Evolutionary conservation across 2,888 invertebrate genomes (phyloP), one percentile per base, ranked within the genome.

Genomic region (Cheilosia scutellata): DNA sequence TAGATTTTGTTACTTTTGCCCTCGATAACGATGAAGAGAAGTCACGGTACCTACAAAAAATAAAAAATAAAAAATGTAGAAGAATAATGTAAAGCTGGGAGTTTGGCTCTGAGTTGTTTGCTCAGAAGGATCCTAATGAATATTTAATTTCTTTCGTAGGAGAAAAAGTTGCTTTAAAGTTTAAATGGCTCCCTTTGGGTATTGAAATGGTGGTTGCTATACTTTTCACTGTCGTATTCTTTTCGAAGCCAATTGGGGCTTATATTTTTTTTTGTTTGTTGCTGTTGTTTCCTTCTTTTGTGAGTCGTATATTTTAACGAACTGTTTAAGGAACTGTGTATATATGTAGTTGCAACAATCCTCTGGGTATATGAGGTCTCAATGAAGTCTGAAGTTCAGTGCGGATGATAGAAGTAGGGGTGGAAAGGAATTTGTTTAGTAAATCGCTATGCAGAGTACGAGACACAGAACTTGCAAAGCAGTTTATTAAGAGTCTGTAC

Each of bases 101-200:
- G 70, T 51, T 37, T 51, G 57, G 13, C 72, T 20, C 20, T 60
- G 58, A 79, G 72, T 79, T 79, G 63, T 79, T 79, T 49, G 65
- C 72, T 72, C 65, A n/a, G 58, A 72, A 79, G 79, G 60, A 79
- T 72, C 72, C 58, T 72, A 79, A 79, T 79, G 79, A 79, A 79
- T 79, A 79, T 79, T 79, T 79, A 79, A 79, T 79, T 79, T 60
- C 40, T 33, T 72, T 72, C 60, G 42, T 66, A n/a, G 72, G 57
- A 51, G 33, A 57, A 65, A 79, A 79, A 79, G 72, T 79, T 72
- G 44, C 51, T 72, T 72, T 66, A 66, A 72, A 79, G 72, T 79
- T 79, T 33, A 79, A 79, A 72, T 57, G 79, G 51, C 51, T 72
- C 72, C 79, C 72, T n/a, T 37, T 65, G 72, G 72, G 57, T 65